Percentiles rank a stretch among this genome's conserved stretches.
Evolutionary conservation across 1,140 invertebrate species (phyloP).

Genomic region (Aphis craccivora): DNA sequence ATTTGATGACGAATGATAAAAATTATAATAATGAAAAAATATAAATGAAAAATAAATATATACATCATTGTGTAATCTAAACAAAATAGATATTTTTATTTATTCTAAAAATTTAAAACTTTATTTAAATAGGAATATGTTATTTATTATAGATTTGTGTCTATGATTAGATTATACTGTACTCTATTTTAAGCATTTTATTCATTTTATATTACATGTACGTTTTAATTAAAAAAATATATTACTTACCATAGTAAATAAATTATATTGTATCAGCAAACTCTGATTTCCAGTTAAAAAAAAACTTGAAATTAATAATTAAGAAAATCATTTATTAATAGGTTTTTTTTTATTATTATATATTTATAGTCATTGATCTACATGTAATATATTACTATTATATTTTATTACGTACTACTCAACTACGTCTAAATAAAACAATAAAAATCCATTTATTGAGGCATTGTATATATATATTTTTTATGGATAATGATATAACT

Average conservation of each 20-base stretch:
- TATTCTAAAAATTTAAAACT: background rate
- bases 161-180: background rate
- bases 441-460: background rate
- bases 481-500: background rate
- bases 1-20: background rate
- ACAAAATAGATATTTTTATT: background rate
- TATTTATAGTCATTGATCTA: background rate
- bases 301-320: background rate
- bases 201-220: background rate
- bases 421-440: background rate
- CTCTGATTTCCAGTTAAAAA: fast-evolving
- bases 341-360: background rate
- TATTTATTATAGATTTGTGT: background rate
- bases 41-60: background rate
- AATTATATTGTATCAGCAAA: background rate
- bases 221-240: background rate
- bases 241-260: background rate
- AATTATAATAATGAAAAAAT: background rate
- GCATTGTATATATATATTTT: background rate
- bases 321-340: background rate
- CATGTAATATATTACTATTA: background rate
- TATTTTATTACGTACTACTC: background rate
- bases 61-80: background rate
- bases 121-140: background rate
- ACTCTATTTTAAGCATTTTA: background rate